These are phyloP conservation scores for Darevskia nairensis DNA, from an alignment of 2,797 vertebrate species.

Conservation along the genomic window DNA sequence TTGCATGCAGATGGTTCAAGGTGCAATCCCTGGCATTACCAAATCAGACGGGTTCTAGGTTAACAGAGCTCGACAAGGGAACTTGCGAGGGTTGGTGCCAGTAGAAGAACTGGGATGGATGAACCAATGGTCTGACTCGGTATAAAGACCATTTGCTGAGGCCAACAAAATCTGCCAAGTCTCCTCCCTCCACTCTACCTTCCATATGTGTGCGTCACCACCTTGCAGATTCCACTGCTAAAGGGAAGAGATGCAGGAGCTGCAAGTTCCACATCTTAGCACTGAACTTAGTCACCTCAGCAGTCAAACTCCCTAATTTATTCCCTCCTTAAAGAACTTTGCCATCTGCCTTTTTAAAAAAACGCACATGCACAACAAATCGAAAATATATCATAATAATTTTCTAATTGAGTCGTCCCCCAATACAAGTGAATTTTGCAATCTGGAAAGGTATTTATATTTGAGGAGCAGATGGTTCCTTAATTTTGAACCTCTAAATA, in stretches of 20 bases:
- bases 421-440: background rate
- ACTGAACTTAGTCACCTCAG: background rate
- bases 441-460: background rate
- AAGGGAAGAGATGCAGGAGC: background rate
- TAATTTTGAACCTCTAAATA: background rate
- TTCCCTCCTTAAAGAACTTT: background rate
- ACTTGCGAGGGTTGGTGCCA: background rate
- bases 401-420: background rate
- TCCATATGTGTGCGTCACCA: background rate
- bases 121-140: background rate
- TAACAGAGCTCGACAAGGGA: background rate
- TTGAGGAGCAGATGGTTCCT: background rate
- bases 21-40: background rate
- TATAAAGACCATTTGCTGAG: background rate
- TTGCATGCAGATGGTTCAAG: background rate
- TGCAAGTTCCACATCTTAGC: background rate
- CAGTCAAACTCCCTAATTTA: background rate
- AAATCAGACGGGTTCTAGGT: background rate
- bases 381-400: background rate
- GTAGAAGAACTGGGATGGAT: too few relatives aligned
- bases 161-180: too few relatives aligned
- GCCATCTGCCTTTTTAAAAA: background rate
- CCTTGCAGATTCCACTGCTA: background rate
- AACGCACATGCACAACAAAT: too few relatives aligned
- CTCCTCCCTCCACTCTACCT: background rate